Base-by-base conservation (phyloP, 2,797 vertebrate species). In the Simalia tracyae region DNA sequence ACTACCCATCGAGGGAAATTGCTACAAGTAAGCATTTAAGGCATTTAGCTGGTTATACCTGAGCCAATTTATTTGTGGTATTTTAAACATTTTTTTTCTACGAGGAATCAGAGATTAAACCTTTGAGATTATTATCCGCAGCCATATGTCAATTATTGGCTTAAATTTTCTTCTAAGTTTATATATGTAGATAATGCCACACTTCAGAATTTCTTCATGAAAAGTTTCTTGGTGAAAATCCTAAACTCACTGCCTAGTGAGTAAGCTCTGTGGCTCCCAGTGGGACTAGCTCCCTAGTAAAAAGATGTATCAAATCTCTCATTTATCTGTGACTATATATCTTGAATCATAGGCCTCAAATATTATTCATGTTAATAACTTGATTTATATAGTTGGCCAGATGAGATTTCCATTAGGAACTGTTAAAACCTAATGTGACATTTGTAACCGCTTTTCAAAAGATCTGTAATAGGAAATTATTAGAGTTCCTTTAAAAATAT, bases 21-120 rank as follows among this genome's bases (percentile, higher is more conserved):
- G 95, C 91, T 98, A 97, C 95, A 98, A 97, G 98, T 98, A 96
- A 94, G 97, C 93, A 63, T 92, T 89, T 85, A 93, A 92, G 91
- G 6, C 76, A 7, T 57, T 68, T 46, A 36, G 28, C 14, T 89
- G 22, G 0, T 84, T 66, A 60, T 7, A 66, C 64, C 12, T n/a
- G 50, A 14, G 64, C 9, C 15, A 8, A 63, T 92, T n/a, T 42
- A 31, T 57, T 63, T 63, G 56, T 50, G 66, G 4, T 31, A 15
- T 15, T 59, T 86, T 89, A 24, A 59, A 11, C 56, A 36, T 86
- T 57, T 86, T 72, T n/a, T 36, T 60, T 86, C 56, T 86, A 3
- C 36, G n/a, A 86, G 31, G 56, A 28, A 36, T 31, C 57, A 42
- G 60, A 36, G n/a, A 31, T 61, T 11, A 42, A 86, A 36, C 5